Base-by-base conservation (phyloP, 2,797 vertebrate species). In the Falco peregrinus region DNA sequence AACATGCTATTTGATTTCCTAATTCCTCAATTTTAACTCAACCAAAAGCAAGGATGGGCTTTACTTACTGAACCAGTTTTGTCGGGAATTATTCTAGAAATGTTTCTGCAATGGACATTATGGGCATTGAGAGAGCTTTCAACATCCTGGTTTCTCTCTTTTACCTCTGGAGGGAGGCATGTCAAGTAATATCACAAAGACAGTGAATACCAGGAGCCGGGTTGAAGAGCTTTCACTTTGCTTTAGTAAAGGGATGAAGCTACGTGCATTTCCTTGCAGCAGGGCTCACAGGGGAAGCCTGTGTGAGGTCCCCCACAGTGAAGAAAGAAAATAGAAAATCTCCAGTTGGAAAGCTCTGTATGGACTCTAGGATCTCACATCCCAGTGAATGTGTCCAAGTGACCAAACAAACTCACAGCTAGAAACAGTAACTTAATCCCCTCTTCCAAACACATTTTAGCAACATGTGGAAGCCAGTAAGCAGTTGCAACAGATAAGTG, bases 351-450 rank as follows among this genome's bases (percentile, higher is more conserved):
- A 90, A 41, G 75, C 61, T 80, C 35, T 53, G 13, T 37, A 54
- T 29, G 60, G 37, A 56, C 48, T 71, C 31, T 18, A 60, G 56
- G 88, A 90, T 95, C 86, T 90, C 75, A 85, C 75, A 70, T 71
- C 88, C 48, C 47, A 73, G 71, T 39, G 68, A 96, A 92, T 16
- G 37, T 92, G 95, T 94, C 64, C 78, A 74, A 96, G 71, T 47
- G 81, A 80, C 82, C 95, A 94, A 96, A 92, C 83, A 95, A 93
- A 95, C 84, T 87, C 92, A 85, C 84, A 95, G 84, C 90, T 90
- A 95, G 93, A 95, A 95, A 85, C 51, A 89, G 90, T 92, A 95
- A 96, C 71, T 85, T 87, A 96, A 95, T 92, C 84, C 57, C 26
- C 33, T 79, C 86, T 80, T 89, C 70, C 84, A 95, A 96, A 95